Conservation (phyloP, 1,140 invertebrate species). For the Tetramorium parvispinum region DNA sequence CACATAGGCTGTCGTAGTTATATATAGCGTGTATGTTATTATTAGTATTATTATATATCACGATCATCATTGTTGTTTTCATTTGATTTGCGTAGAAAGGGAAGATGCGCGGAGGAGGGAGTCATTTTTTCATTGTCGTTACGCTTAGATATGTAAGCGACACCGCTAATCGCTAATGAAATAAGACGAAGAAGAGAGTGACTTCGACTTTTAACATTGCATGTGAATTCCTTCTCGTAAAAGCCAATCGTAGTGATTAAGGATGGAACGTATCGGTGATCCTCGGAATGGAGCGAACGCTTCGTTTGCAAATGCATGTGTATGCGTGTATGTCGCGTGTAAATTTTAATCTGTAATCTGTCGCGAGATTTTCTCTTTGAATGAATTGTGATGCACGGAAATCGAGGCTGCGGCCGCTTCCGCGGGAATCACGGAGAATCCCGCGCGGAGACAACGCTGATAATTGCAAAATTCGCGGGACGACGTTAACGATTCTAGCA, state of each 20-base stretch:
- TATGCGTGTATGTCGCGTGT: not conserved
- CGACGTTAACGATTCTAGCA: not conserved
- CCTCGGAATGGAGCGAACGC: not conserved
- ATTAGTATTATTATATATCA: constrained; percentile 9
- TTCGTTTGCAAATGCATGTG: not conserved
- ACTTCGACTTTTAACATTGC: constrained; percentile 28
- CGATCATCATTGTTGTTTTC: not conserved
- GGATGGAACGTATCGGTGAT: not conserved
- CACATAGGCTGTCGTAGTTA: constrained; percentile 27
- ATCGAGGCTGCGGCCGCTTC: not conserved
- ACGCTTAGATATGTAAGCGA: constrained; percentile 8
- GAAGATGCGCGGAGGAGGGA: not conserved
- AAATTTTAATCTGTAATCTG: not conserved
- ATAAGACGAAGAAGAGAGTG: not conserved
- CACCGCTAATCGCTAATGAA: not conserved
- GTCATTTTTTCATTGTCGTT: constrained; percentile 18
- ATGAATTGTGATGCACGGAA: not conserved
- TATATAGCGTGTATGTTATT: constrained; percentile 14
- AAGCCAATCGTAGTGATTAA: constrained; percentile 35
- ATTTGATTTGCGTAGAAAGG: not conserved
- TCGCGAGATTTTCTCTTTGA: not conserved
- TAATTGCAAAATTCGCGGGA: not conserved
- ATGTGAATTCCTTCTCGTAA: constrained; percentile 24
- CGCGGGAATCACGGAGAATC: not conserved
- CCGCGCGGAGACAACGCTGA: not conserved